Percentiles rank a stretch among this genome's conserved stretches.
Evolutionary conservation across 2,113 vertebrate genomes (phyloP).

Genomic region (Bujurquina vittata): DNA sequence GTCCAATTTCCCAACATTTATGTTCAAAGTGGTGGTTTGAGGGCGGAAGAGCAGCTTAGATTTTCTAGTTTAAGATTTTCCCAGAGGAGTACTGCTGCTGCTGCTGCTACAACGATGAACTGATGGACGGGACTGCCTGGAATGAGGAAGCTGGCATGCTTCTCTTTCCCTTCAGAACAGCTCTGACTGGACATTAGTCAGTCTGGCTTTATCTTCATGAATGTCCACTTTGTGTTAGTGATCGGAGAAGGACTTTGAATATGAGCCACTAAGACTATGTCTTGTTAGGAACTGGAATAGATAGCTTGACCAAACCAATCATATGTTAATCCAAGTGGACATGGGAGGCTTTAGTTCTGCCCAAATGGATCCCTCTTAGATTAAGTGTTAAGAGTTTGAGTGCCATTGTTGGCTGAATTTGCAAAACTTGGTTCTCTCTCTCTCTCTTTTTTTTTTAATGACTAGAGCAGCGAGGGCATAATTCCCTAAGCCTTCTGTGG

Average conservation of each 20-base stretch:
- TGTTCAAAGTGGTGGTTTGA: conserved; percentile 52
- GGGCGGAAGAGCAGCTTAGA: conserved; percentile 35
- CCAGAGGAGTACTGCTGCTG: conserved; percentile 39
- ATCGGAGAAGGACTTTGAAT: conserved; percentile 8
- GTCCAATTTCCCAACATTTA: conserved; percentile 47
- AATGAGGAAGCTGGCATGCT: conserved; percentile 45
- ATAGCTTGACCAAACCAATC: conserved; percentile 4
- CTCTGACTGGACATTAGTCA: conserved; percentile 35
- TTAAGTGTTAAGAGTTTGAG: conserved; percentile 22
- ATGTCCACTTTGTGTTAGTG: conserved; percentile 32
- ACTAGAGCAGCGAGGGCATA: conserved; percentile 39
- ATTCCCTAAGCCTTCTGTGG: conserved; percentile 51
- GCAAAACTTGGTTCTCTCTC: neutral
- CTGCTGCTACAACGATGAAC: conserved; percentile 30
- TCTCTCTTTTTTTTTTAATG: neutral
- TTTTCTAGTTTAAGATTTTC: conserved; percentile 48
- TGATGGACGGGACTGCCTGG: conserved; percentile 45
- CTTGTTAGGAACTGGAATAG: neutral
- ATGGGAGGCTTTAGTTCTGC: conserved; percentile 14
- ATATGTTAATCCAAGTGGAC: conserved; percentile 17
- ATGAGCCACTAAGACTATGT: neutral
- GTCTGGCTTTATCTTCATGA: conserved; percentile 29
- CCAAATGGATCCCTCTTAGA: conserved; percentile 20
- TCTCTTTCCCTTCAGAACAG: conserved; percentile 32
- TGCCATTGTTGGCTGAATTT: conserved; percentile 17